A percentile compares a stretch with the other conserved stretches of the same genome.
phyloP scores from a whole-genome alignment of 1,140 invertebrate species.

The Drosophila eugracilis region DNA sequence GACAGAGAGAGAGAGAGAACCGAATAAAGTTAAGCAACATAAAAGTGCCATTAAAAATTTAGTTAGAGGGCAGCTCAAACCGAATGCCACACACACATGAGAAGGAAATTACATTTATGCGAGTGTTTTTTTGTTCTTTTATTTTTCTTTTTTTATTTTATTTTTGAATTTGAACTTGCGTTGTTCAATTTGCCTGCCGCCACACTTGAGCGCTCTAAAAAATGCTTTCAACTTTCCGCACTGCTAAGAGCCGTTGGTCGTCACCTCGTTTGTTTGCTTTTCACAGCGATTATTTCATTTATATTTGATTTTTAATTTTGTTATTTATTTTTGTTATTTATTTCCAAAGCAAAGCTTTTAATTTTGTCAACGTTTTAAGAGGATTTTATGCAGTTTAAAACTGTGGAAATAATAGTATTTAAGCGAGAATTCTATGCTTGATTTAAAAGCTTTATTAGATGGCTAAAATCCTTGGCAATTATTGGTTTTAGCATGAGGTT shows the following conservation, averaged over 20 bases:
- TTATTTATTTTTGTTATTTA: background rate
- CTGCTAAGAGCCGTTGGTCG: background rate
- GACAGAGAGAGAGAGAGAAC: slow-evolving; percentile 4
- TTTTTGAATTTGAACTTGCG: slow-evolving; percentile 66
- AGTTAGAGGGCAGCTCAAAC: slow-evolving; percentile 66
- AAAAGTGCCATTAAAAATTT: slow-evolving; percentile 75
- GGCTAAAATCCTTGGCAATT: background rate
- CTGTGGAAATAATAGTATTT: background rate
- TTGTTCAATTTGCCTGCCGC: slow-evolving; percentile 60
- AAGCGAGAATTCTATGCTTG: background rate
- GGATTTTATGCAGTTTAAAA: background rate
- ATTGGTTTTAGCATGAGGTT: slow-evolving; percentile 18
- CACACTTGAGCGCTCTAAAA: slow-evolving; percentile 49
- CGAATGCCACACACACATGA: slow-evolving; percentile 21
- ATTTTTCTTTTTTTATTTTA: slow-evolving; percentile 27
- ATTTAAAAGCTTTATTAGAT: background rate
- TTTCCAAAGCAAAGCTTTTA: background rate
- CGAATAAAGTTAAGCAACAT: slow-evolving; percentile 38
- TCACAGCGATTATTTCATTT: slow-evolving; percentile 1
- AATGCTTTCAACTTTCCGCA: slow-evolving; percentile 35
- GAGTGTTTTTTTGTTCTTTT: slow-evolving; percentile 23
- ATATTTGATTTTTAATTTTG: background rate
- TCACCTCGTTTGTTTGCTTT: slow-evolving; percentile 17
- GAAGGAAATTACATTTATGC: slow-evolving; percentile 22
- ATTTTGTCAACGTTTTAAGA: background rate